phyloP scores from a whole-genome alignment of 2,888 invertebrate species.

The Cephus nigrinus region DNA sequence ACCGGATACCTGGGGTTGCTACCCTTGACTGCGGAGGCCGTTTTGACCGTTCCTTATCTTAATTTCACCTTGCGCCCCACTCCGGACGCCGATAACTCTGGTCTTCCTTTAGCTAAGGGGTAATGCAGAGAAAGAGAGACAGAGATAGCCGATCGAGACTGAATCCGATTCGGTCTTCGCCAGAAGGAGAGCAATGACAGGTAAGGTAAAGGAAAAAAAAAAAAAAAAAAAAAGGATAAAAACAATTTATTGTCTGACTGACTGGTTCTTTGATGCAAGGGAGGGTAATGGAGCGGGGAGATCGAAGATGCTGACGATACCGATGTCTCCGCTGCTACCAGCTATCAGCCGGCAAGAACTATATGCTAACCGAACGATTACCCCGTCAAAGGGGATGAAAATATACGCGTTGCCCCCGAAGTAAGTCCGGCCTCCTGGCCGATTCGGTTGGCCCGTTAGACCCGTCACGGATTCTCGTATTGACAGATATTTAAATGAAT shows the following conservation, averaged over 20 bases:
- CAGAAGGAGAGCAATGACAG: not conserved
- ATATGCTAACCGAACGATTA: not conserved
- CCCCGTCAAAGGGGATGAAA: conserved; percentile 2
- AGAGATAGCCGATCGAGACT: not conserved
- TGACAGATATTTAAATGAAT: conserved; percentile 66
- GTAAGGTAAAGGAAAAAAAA: conserved; percentile 10
- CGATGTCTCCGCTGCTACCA: not conserved
- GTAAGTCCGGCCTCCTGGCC: conserved; percentile 3
- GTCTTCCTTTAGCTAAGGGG: conserved; percentile 15
- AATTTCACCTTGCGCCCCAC: not conserved
- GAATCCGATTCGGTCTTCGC: not conserved
- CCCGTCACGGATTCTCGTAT: conserved; percentile 46
- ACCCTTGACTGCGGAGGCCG: not conserved
- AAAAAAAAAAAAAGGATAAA: not conserved
- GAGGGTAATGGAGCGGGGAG: not conserved
- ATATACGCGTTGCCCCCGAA: not conserved
- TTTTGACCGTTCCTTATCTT: conserved; percentile 1
- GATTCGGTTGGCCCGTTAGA: conserved; percentile 22
- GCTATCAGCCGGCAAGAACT: not conserved
- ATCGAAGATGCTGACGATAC: not conserved
- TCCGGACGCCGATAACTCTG: not conserved
- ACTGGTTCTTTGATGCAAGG: not conserved
- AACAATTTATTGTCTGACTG: not conserved
- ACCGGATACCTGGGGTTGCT: not conserved
- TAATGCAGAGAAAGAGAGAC: conserved; percentile 23